These are phyloP conservation scores for Orthonyx spaldingii DNA, from an alignment of 2,113 vertebrate genomes.

Conservation along the genomic window DNA sequence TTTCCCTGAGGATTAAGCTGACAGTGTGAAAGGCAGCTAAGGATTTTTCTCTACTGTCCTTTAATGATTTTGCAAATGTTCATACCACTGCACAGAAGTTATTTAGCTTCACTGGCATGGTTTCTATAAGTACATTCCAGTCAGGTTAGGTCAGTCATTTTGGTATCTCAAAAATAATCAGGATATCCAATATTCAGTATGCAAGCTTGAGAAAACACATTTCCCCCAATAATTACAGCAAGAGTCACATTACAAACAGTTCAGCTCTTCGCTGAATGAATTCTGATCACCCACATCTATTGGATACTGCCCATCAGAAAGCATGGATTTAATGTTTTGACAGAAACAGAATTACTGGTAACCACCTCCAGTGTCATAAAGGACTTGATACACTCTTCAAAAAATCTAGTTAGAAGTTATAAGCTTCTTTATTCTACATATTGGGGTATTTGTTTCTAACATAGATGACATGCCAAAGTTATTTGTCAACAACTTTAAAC, in stretches of 20 bases:
- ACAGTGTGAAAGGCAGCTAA: background rate
- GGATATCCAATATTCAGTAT: background rate
- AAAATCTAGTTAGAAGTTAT: background rate
- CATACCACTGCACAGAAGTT: background rate
- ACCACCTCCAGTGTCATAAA: background rate
- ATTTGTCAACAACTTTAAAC: background rate
- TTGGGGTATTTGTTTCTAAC: background rate
- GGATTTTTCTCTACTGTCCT: background rate
- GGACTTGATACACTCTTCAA: background rate
- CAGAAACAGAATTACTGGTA: background rate
- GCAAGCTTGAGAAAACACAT: background rate
- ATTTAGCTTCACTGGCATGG: background rate
- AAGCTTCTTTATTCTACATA: background rate
- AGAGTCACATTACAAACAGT: background rate
- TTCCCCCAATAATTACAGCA: background rate
- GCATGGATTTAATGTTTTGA: background rate
- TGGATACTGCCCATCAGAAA: background rate
- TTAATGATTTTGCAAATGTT: background rate
- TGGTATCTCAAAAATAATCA: background rate
- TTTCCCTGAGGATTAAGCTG: background rate
- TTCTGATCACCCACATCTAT: background rate
- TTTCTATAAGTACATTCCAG: accelerated
- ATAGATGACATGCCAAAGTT: background rate
- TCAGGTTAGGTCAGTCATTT: background rate
- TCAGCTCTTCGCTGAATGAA: background rate